These are phyloP conservation scores for Apolygus lucorum DNA, from an alignment of 1,140 invertebrate species.

Conservation along the genomic window DNA sequence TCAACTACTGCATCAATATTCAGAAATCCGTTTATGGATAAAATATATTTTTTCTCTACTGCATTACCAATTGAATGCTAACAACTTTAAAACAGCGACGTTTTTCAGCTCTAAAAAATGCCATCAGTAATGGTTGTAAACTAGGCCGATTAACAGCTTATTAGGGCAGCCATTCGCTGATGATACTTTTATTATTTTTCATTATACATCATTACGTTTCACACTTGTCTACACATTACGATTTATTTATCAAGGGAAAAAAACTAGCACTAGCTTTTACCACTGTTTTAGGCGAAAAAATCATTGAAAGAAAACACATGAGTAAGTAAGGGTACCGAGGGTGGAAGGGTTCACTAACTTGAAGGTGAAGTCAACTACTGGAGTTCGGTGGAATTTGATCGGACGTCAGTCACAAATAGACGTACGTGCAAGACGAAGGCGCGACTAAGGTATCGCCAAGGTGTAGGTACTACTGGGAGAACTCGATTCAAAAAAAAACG, in stretches of 20 bases:
- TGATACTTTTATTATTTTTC: background rate
- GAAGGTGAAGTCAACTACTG: too few relatives aligned
- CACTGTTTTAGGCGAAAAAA: background rate
- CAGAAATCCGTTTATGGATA: background rate
- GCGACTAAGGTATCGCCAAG: too few relatives aligned
- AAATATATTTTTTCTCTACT: background rate
- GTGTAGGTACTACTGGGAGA: too few relatives aligned
- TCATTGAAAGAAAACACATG: too few relatives aligned
- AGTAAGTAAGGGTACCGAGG: too few relatives aligned
- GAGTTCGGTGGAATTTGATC: too few relatives aligned
- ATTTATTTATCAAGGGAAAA: background rate
- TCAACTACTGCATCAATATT: too few relatives aligned
- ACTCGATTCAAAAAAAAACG: too few relatives aligned
- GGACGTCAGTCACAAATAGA: too few relatives aligned
- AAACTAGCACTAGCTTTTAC: background rate
- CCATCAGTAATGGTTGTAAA: conserved; percentile 3
- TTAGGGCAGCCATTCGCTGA: conserved; percentile 11
- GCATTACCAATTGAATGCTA: background rate
- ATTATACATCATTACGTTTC: background rate
- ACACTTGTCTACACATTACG: too few relatives aligned
- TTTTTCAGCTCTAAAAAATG: background rate
- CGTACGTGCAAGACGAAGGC: too few relatives aligned
- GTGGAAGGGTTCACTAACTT: too few relatives aligned
- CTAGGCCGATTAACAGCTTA: conserved; percentile 3
- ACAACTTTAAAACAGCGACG: background rate